Base-by-base conservation (phyloP, 2,113 vertebrate species). In the Phycodurus eques region DNA sequence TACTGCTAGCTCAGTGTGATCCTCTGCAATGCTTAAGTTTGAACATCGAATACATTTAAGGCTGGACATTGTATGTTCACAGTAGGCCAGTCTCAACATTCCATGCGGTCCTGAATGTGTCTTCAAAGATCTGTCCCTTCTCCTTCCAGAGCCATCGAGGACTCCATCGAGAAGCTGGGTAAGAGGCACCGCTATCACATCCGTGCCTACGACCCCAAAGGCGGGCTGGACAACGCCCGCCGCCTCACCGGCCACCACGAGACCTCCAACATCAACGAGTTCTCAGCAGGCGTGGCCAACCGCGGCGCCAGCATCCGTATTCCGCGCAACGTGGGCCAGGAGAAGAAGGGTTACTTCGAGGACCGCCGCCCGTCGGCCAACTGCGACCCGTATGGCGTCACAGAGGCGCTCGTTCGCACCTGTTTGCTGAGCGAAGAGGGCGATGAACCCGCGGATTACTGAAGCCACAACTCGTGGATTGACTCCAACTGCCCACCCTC, bases 331-430 rank as follows among this genome's bases (percentile, higher is more conserved):
- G 96, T 98, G 0, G 97, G 97, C 87, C 96, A 98, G 44, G 96
- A 98, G 79, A 95, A 95, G 91, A 95, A 89, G 76, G 98, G 97
- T 68, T 99, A 99, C 93, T 98, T 99, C 0, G 96, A 99, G 90
- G 98, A 98, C 88, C 95, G 96, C 47, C 95, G 96, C 39, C 96
- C 98, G 0, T 98, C 96, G 0, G 96, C 96, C 91, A 99, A 99
- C 90, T 99, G 97, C 0, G 96, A 98, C 83, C 97, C 96, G 0
- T 99, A 95, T 0, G 91, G 92, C 0, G 96, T 99, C 88, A 98
- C 95, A 0, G 96, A 98, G 87, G 97, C 95, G 10, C 89, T 99
- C 13, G 90, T 99, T 71, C 95, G 96, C 80, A 99, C 97, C 0
- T 98, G 96, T 91, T 90, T 99, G 71, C 95, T 99, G 82, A 92